Conservation (phyloP, 2,113 vertebrate species). For the Diphyllodes magnificus region DNA sequence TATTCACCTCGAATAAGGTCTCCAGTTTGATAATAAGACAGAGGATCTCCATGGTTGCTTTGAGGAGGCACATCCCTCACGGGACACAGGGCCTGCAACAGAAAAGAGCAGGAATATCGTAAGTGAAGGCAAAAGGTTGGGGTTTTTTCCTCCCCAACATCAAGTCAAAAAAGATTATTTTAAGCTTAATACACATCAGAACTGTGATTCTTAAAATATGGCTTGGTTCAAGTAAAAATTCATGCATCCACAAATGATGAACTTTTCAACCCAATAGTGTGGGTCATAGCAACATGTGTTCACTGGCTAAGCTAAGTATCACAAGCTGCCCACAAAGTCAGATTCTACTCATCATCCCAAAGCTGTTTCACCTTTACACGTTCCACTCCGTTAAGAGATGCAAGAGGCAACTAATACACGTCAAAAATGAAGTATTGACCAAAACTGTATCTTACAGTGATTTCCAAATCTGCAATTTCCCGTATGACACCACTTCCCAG, state of each 20-base stretch:
- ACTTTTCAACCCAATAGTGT: background rate
- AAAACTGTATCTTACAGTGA: constrained; percentile 77
- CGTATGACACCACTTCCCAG: constrained; percentile 82
- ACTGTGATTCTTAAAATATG: fast-evolving
- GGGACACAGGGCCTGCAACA: constrained; percentile 87
- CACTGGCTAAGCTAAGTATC: background rate
- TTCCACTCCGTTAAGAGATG: fast-evolving
- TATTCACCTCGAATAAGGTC: constrained; percentile 88
- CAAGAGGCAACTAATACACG: fast-evolving
- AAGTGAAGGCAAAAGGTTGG: background rate
- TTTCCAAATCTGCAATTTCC: constrained; percentile 88
- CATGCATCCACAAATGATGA: fast-evolving
- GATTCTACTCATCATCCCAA: background rate
- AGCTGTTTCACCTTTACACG: background rate
- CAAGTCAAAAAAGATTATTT: background rate
- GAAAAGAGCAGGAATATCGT: background rate
- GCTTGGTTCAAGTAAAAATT: background rate
- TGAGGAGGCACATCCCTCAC: constrained; percentile 90
- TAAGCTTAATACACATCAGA: background rate
- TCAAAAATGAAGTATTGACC: background rate
- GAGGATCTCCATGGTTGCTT: constrained; percentile 92
- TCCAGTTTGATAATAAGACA: constrained; percentile 92
- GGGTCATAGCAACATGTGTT: background rate
- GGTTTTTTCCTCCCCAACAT: background rate
- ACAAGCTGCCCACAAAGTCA: background rate